Evolutionary conservation across 2,797 vertebrate species (phyloP).

Genomic region (Limnodromus scolopaceus): DNA sequence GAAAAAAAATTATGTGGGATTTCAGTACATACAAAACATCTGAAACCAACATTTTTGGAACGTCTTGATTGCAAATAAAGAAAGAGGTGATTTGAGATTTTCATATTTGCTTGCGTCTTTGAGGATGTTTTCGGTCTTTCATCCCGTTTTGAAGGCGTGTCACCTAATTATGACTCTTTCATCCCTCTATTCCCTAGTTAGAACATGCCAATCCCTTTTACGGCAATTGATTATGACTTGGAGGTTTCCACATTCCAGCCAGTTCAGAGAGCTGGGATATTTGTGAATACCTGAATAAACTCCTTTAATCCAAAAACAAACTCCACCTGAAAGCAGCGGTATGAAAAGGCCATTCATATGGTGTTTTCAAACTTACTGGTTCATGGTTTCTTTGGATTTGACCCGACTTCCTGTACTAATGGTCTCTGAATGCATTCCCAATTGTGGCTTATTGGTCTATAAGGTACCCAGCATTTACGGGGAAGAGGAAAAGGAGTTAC

Average conservation of each 20-base stretch:
- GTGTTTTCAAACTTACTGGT: constrained; percentile 70
- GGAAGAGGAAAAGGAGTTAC: constrained; percentile 59
- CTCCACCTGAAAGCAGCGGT: constrained; percentile 75
- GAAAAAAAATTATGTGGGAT: background rate
- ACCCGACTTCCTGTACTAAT: constrained; percentile 77
- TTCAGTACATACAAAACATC: background rate
- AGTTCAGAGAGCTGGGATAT: constrained; percentile 75
- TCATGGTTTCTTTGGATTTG: constrained; percentile 74
- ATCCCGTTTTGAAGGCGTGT: constrained; percentile 67
- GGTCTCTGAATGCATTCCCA: constrained; percentile 77
- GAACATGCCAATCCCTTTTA: constrained; percentile 69
- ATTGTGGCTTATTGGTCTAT: constrained; percentile 63
- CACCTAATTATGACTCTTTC: constrained; percentile 76
- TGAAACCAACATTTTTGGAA: constrained; percentile 25
- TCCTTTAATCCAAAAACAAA: constrained; percentile 83
- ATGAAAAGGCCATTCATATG: constrained; percentile 80
- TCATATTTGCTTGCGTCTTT: constrained; percentile 25
- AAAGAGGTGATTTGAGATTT: constrained; percentile 64
- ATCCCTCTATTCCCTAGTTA: constrained; percentile 68
- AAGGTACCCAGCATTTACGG: constrained; percentile 48
- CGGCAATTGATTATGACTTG: constrained; percentile 75
- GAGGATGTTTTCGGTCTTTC: constrained; percentile 74
- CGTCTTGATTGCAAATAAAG: constrained; percentile 30
- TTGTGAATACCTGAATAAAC: constrained; percentile 83
- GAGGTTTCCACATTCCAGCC: constrained; percentile 78